Percentiles rank a stretch among this genome's conserved stretches.
These are phyloP conservation scores for Molossus molossus DNA, from an alignment of 2,797 vertebrate species.

Conservation along the genomic window DNA sequence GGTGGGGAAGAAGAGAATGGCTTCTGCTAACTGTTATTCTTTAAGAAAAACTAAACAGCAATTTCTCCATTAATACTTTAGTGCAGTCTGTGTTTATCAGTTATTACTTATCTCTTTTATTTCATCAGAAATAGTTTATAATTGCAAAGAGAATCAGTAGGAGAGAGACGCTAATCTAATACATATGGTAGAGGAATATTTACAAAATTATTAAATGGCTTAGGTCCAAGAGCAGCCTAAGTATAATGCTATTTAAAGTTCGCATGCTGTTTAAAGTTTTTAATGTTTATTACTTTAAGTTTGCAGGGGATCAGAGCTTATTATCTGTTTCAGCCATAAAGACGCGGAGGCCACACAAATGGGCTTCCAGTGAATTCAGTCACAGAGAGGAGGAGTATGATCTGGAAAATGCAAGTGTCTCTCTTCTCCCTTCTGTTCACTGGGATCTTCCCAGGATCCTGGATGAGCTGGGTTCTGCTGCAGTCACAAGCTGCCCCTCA, in stretches of 20 bases:
- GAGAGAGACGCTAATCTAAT: neutral
- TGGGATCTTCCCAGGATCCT: neutral
- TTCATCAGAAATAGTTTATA: constrained; percentile 21
- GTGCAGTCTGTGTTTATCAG: neutral
- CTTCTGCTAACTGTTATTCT: neutral
- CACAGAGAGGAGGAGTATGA: too few species aligned
- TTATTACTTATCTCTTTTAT: neutral
- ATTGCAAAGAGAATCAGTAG: constrained; percentile 21
- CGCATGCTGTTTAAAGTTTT: neutral
- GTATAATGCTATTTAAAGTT: neutral
- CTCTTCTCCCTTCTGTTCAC: neutral
- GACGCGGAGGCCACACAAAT: accelerated
- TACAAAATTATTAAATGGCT: neutral
- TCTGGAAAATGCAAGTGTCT: neutral
- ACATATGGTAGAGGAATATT: neutral
- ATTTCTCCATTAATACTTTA: neutral
- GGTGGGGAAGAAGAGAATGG: neutral
- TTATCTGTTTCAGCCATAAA: neutral
- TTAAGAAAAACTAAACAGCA: neutral
- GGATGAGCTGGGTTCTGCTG: neutral
- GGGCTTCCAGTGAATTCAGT: neutral
- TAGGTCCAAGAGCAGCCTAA: neutral
- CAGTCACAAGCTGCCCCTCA: neutral
- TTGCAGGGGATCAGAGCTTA: neutral
- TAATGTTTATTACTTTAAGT: neutral